phyloP scores from a whole-genome alignment of 1,140 invertebrate species.

The Bombus waltoni region DNA sequence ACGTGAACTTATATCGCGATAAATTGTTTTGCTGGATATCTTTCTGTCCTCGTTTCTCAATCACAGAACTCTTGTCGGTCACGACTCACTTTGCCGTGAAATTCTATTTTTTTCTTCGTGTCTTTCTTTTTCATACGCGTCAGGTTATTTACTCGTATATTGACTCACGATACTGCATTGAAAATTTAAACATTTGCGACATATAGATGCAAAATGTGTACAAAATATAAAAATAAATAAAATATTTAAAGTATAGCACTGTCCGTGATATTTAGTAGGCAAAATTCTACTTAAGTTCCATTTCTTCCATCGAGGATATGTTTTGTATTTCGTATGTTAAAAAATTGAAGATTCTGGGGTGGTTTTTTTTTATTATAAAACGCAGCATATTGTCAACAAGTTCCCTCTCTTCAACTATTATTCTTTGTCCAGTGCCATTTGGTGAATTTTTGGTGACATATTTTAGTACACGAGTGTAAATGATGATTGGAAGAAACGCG shows the following conservation, averaged over 20 bases:
- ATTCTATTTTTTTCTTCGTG: neutral
- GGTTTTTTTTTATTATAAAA: no score
- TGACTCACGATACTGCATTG: no score
- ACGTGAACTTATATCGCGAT: constrained; percentile 7
- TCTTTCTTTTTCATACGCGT: neutral
- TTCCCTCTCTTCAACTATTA: neutral
- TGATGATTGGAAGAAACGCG: neutral
- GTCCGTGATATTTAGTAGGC: no score
- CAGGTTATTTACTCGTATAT: no score
- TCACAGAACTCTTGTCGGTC: neutral
- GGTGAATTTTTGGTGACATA: neutral
- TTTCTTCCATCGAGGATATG: no score
- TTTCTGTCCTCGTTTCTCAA: neutral
- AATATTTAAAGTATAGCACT: no score
- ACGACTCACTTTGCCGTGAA: neutral
- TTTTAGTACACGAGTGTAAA: neutral
- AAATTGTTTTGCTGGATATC: neutral
- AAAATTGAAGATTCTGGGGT: no score
- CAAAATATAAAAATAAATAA: no score
- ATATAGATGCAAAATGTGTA: no score
- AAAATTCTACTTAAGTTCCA: no score
- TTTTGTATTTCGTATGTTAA: no score
- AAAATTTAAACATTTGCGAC: no score
- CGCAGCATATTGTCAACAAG: neutral
- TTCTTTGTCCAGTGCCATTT: neutral